Evolutionary conservation across 37 sponge, comb jelly and placozoan genomes (phyloP).

Genomic region (Eunapius fragilis): DNA sequence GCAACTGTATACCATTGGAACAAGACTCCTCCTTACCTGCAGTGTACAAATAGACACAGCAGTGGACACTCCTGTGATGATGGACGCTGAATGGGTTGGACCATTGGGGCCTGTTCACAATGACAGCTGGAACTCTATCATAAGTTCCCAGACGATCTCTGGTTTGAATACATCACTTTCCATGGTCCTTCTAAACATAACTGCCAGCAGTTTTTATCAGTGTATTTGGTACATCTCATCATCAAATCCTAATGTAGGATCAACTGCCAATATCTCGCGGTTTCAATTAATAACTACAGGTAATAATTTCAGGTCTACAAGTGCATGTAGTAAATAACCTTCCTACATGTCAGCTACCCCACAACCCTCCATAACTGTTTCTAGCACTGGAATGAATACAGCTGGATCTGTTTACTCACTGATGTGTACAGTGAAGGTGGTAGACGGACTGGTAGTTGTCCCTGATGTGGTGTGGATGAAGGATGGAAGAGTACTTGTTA

Average conservation of each 20-base stretch:
- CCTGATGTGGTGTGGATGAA: too few relatives aligned
- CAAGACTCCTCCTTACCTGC: background rate
- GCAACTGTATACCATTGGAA: background rate
- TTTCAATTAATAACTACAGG: background rate
- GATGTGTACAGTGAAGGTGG: too few relatives aligned
- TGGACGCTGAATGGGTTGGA: background rate
- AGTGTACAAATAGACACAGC: background rate
- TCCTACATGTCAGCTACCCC: too few relatives aligned
- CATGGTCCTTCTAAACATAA: background rate
- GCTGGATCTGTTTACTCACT: too few relatives aligned
- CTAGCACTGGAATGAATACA: too few relatives aligned
- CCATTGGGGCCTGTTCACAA: background rate
- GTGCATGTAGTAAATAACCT: too few relatives aligned
- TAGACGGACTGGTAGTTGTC: too few relatives aligned
- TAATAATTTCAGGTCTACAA: too few relatives aligned
- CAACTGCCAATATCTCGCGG: background rate
- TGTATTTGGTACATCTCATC: background rate
- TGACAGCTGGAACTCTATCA: background rate
- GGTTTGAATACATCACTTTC: background rate
- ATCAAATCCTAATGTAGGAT: background rate
- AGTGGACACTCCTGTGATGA: background rate
- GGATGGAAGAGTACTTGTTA: too few relatives aligned
- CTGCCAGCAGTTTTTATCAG: background rate
- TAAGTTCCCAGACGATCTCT: background rate
- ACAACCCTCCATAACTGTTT: too few relatives aligned